phyloP scores from a whole-genome alignment of 2,797 vertebrate genomes.

The Gephyroberyx darwinii region DNA sequence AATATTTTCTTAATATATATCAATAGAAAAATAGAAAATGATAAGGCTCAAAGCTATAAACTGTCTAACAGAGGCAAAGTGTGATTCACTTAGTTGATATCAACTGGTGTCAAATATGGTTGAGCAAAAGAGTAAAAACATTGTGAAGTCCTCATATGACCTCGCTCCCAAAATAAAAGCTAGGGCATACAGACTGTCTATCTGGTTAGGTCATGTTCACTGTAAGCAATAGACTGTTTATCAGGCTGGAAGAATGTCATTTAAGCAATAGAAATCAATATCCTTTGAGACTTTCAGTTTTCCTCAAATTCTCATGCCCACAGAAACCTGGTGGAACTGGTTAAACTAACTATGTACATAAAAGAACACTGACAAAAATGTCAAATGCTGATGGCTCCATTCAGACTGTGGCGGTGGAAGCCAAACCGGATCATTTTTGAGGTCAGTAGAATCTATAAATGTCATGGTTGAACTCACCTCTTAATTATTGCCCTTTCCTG shows the following conservation, averaged over 20 bases:
- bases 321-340: not conserved
- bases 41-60: not conserved
- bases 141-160: too few relatives aligned
- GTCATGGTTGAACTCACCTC: not conserved
- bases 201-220: too few relatives aligned
- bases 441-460: not conserved
- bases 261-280: slow-evolving; percentile 11
- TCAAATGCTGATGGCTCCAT: slow-evolving; percentile 10
- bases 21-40: too few relatives aligned
- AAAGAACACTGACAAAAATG: slow-evolving; percentile 19
- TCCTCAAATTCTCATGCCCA: not conserved
- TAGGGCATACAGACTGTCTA: too few relatives aligned
- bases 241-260: not conserved
- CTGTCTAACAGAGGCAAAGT: slow-evolving; percentile 14
- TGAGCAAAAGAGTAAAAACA: too few relatives aligned
- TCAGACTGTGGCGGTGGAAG: not conserved
- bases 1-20: not conserved
- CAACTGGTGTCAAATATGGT: too few relatives aligned
- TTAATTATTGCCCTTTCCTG: too few relatives aligned
- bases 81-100: slow-evolving; percentile 7
- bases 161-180: too few relatives aligned
- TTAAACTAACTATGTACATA: slow-evolving; percentile 1
- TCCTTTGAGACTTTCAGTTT: not conserved
- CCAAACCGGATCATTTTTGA: not conserved
- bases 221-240: not conserved